Percentiles rank a stretch among this genome's conserved stretches.
These are phyloP conservation scores for Colius striatus DNA, from an alignment of 2,113 vertebrate species.

Conservation along the genomic window DNA sequence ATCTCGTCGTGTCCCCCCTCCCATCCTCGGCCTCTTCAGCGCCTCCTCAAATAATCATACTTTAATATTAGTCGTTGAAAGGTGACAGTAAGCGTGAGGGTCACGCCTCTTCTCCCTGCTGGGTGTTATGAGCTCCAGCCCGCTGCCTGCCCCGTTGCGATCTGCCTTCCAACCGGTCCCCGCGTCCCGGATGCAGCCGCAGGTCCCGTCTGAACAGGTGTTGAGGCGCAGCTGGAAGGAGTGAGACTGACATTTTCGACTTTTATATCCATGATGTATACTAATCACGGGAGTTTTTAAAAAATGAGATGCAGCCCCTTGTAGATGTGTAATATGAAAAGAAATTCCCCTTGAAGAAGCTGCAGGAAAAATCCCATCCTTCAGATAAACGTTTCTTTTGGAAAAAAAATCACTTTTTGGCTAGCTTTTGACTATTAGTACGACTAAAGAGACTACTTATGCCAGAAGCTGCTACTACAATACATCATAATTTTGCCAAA, in stretches of 20 bases:
- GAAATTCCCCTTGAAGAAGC: neutral
- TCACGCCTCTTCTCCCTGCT: neutral
- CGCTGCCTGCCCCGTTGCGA: no score
- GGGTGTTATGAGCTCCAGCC: neutral
- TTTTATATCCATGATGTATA: accelerated
- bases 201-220: accelerated
- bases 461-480: neutral
- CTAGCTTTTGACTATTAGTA: neutral
- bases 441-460: neutral
- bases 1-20: no score
- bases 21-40: neutral
- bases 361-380: neutral
- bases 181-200: neutral
- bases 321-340: accelerated
- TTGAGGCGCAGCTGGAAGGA: neutral
- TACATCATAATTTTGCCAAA: accelerated
- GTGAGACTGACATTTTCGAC: neutral
- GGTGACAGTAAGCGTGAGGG: no score
- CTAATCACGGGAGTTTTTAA: neutral
- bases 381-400: neutral
- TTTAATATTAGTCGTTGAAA: accelerated
- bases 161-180: accelerated
- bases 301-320: neutral
- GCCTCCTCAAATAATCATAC: accelerated
- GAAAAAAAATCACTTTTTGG: neutral